A percentile compares a stretch with the other conserved stretches of the same genome.
These are phyloP conservation scores for Acanthurus tractus DNA, from an alignment of 2,797 vertebrate genomes.

Conservation along the genomic window DNA sequence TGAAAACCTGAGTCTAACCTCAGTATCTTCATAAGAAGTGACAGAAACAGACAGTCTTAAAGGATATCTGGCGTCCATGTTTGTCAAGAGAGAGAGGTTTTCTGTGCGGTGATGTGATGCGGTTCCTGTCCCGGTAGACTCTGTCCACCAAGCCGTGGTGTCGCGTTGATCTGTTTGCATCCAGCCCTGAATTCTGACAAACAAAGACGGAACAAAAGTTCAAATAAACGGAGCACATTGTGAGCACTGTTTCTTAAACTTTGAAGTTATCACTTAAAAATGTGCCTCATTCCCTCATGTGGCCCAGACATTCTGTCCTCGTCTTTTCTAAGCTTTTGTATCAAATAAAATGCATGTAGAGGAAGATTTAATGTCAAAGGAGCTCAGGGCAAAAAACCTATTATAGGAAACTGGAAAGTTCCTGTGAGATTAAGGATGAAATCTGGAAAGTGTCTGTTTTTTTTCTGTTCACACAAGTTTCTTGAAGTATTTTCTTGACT, in stretches of 20 bases:
- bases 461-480: background rate
- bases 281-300: too few species aligned
- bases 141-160: constrained; percentile 97
- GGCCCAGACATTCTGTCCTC: constrained; percentile 7
- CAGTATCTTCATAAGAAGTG: too few species aligned
- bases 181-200: constrained; percentile 92
- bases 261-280: too few species aligned
- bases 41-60: constrained; percentile 10
- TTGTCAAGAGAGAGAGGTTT: constrained; percentile 95
- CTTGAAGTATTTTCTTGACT: constrained; percentile 7
- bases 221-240: background rate
- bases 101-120: constrained; percentile 92
- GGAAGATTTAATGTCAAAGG: background rate
- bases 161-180: constrained; percentile 92
- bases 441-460: constrained; percentile 7
- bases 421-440: constrained; percentile 2
- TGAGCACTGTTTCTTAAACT: background rate
- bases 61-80: constrained; percentile 98
- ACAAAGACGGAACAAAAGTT: background rate
- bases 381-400: background rate
- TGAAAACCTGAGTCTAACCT: too few species aligned
- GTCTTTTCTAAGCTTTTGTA: constrained; percentile 15
- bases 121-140: constrained; percentile 94
- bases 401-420: background rate
- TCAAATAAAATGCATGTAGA: constrained; percentile 13